These are phyloP conservation scores for Cataglyphis livida DNA, from an alignment of 2,888 invertebrate genomes.

Conservation along the genomic window DNA sequence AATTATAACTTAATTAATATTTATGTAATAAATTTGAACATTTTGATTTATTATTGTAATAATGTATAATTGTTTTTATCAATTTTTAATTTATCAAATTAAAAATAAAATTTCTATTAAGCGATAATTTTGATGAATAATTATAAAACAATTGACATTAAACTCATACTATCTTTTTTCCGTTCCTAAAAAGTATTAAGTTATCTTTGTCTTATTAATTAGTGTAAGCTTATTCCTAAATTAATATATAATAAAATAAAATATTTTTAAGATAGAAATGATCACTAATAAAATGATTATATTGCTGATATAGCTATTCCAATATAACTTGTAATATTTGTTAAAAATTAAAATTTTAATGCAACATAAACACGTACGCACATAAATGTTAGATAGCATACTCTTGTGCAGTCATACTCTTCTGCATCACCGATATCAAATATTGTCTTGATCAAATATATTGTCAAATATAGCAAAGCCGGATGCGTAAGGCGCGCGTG, in stretches of 20 bases:
- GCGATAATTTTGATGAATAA: too few species aligned
- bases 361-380: background rate
- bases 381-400: slow-evolving; percentile 8
- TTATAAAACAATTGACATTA: too few species aligned
- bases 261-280: background rate
- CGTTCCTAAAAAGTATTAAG: too few species aligned
- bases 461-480: slow-evolving; percentile 23
- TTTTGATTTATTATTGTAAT: background rate
- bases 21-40: background rate
- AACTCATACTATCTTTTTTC: too few species aligned
- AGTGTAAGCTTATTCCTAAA: background rate
- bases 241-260: background rate
- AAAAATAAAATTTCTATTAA: too few species aligned
- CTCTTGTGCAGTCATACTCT: slow-evolving; percentile 7
- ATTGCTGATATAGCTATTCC: background rate
- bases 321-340: slow-evolving; percentile 7
- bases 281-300: too few species aligned
- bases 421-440: slow-evolving; percentile 4
- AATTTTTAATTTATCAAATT: too few species aligned
- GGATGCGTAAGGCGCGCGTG: slow-evolving; percentile 65
- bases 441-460: slow-evolving; percentile 15
- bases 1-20: background rate
- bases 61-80: background rate
- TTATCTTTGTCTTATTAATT: background rate
- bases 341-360: background rate